A percentile compares a stretch with the other conserved stretches of the same genome.
Conservation (phyloP, 2,797 vertebrate genomes). For the Balearica regulorum region DNA sequence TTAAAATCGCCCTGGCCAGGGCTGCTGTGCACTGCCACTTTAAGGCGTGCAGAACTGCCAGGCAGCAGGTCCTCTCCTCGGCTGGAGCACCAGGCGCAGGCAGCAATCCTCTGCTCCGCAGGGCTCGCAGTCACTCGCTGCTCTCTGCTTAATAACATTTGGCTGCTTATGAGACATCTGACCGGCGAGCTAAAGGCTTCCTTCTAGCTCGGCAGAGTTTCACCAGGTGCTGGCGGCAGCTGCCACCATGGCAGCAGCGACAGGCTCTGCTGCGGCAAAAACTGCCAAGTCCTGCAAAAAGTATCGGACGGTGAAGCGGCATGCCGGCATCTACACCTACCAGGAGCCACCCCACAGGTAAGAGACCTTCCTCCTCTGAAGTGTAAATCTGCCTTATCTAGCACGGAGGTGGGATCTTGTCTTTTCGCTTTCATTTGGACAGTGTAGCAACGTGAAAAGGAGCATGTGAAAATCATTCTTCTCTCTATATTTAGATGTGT, state of each 20-base stretch:
- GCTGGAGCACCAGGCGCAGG: not conserved
- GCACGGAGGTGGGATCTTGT: not conserved
- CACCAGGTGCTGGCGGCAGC: not conserved
- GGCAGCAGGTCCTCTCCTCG: not conserved
- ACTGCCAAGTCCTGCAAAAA: conserved; percentile 75
- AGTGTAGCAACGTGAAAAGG: fast-evolving
- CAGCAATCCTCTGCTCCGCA: not conserved
- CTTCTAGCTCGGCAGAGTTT: not conserved
- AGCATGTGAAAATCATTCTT: not conserved
- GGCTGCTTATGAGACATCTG: not conserved
- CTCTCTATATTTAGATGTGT: not conserved
- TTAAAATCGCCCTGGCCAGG: fast-evolving
- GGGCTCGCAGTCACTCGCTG: not conserved
- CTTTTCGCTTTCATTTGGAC: fast-evolving
- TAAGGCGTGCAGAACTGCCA: conserved; percentile 19
- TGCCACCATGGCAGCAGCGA: conserved; percentile 72
- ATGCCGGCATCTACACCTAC: conserved; percentile 81
- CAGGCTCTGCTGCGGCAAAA: conserved; percentile 66
- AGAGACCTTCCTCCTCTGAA: not conserved
- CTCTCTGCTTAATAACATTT: not conserved
- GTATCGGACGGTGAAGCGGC: conserved; percentile 80
- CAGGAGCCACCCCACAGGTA: conserved; percentile 83
- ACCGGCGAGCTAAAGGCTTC: not conserved
- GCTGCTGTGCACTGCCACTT: conserved; percentile 37
- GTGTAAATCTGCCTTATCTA: fast-evolving